Base-by-base conservation (phyloP, 30 jellyfish, hydroid and myxozoan genomes). In the Turritopsis dohrnii region DNA sequence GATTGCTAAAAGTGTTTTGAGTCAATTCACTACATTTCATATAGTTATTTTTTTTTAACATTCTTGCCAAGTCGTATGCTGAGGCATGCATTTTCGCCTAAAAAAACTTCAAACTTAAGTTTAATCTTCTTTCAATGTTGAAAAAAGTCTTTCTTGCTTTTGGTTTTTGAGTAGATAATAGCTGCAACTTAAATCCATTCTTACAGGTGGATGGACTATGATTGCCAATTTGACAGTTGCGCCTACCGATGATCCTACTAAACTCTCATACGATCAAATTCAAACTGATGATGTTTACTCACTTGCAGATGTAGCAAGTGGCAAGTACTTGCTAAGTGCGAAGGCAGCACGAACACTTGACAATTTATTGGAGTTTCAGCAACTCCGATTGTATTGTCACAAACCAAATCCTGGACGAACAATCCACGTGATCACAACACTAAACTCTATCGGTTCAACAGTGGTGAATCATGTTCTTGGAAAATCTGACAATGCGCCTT, bases 201-300 rank as follows among this genome's bases (percentile, higher is more conserved):
- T n/a, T n/a, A n/a, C 76, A 66, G 76, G 76, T 66, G 76, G 76
- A 66, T 66, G 76, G 76, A 66, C 76, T 7, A 66, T 66, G 76
- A n/a, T 66, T 17, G 17, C 16, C 76, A 66, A 66, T 25, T 22
- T 66, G 8, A 66, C 76, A 66, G 76, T 66, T 3, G 76, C 7
- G 8, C 8, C 76, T 25, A n/a, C 76, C 17, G 30, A 22, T n/a
- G 76, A 66, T 66, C 16, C 76, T 17, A 22, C 28, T n/a, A 17
- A 66, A n/a, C 28, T n/a, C 4, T n/a, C 30, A 22, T 66, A 66
- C 17, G 76, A 66, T 66, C 7, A 66, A 22, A 66, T 66, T 25
- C 28, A 66, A 66, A 22, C 28, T 3, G 76, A 66, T n/a, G 28
- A 66, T 25, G 8, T 66, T 22, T 22, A 25, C 76, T 66, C 76